phyloP scores from a whole-genome alignment of 2,888 invertebrate genomes.

The Drosophila tripunctata region DNA sequence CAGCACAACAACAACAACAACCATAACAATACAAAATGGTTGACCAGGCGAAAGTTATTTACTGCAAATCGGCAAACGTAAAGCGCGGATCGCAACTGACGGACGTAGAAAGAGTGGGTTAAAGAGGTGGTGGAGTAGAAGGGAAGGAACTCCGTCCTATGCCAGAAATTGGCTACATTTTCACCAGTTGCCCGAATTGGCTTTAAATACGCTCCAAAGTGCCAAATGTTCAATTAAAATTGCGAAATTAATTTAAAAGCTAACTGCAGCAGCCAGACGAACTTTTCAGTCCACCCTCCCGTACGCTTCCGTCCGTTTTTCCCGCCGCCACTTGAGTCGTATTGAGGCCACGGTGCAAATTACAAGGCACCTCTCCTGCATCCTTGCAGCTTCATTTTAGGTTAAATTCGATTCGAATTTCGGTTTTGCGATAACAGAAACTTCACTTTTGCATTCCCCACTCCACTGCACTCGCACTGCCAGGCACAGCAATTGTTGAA shows the following conservation, averaged over 20 bases:
- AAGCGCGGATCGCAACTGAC: slow-evolving; percentile 55
- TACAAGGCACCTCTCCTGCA: slow-evolving; percentile 21
- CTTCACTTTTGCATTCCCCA: neutral
- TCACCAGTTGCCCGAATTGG: slow-evolving; percentile 21
- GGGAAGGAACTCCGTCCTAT: too few relatives aligned
- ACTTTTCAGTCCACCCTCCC: slow-evolving; percentile 41
- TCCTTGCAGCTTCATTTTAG: slow-evolving; percentile 4
- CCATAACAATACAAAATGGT: slow-evolving; percentile 36
- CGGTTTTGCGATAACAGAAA: slow-evolving; percentile 22
- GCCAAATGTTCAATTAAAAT: slow-evolving; percentile 68
- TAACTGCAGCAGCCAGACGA: slow-evolving; percentile 50
- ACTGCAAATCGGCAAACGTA: slow-evolving; percentile 71
- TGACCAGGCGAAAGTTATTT: slow-evolving; percentile 72
- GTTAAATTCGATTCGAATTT: slow-evolving; percentile 38
- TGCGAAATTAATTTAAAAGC: slow-evolving; percentile 62
- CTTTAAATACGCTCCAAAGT: slow-evolving; percentile 48
- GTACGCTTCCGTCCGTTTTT: neutral
- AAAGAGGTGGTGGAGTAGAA: neutral
- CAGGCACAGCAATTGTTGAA: slow-evolving; percentile 22
- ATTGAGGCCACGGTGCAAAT: slow-evolving; percentile 36
- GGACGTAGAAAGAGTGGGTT: neutral
- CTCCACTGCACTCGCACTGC: neutral
- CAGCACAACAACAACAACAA: slow-evolving; percentile 18
- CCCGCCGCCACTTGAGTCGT: slow-evolving; percentile 13
- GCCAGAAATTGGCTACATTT: slow-evolving; percentile 31